A percentile compares a stretch with the other conserved stretches of the same genome.
phyloP scores from a whole-genome alignment of 1,140 invertebrate genomes.

The Metaphire vulgaris region DNA sequence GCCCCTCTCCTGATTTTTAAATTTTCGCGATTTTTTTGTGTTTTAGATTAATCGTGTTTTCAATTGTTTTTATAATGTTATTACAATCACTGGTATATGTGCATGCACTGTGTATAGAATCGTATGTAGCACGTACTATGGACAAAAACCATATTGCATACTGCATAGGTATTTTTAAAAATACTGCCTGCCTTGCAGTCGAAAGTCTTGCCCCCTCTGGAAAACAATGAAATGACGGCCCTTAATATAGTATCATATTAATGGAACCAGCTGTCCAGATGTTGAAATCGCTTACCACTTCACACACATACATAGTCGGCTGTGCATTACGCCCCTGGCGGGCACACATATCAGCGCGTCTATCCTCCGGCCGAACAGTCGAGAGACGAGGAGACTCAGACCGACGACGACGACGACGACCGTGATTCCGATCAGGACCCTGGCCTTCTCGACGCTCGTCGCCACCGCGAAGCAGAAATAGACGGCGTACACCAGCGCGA shows the following conservation, averaged over 20 bases:
- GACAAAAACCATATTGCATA: too few species aligned
- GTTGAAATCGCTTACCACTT: conserved; percentile 10
- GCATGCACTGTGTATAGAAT: too few species aligned
- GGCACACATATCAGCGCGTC: conserved; percentile 13
- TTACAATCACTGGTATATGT: too few species aligned
- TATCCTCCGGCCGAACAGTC: conserved; percentile 14
- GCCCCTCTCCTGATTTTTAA: too few species aligned
- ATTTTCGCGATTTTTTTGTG: too few species aligned
- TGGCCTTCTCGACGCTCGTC: background rate
- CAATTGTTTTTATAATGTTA: too few species aligned
- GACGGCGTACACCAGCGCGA: conserved; percentile 19
- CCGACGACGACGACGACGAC: conserved; percentile 9
- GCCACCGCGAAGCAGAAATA: conserved; percentile 26
- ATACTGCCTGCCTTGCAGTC: too few species aligned
- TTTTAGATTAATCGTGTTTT: too few species aligned
- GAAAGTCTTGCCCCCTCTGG: too few species aligned
- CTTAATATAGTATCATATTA: background rate
- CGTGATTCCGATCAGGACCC: conserved; percentile 25
- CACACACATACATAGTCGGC: conserved; percentile 6
- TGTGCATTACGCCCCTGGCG: background rate
- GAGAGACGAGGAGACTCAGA: background rate
- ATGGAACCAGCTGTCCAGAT: background rate
- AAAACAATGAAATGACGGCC: too few species aligned
- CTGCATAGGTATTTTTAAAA: too few species aligned
- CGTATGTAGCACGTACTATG: too few species aligned